Percentiles rank a stretch among this genome's conserved stretches.
phyloP scores from a whole-genome alignment of 1,140 invertebrate genomes.

The Drosophila sp. region DNA sequence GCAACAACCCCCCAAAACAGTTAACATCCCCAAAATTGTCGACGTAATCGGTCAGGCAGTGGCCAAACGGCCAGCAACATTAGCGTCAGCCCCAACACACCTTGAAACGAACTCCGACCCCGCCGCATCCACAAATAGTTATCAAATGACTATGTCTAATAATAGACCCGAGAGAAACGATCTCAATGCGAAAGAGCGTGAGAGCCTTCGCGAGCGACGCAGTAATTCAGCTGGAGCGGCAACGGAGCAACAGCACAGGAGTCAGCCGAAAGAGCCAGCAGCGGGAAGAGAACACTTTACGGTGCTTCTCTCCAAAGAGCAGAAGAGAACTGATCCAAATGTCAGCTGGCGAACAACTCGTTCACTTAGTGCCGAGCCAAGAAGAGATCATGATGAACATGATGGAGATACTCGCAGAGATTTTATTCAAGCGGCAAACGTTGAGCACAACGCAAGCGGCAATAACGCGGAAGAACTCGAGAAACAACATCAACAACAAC shows the following conservation, averaged over 20 bases:
- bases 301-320: neutral
- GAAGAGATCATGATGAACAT: neutral
- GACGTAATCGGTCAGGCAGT: conserved; percentile 57
- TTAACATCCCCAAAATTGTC: conserved; percentile 42
- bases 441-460: conserved; percentile 56
- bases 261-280: conserved; percentile 26
- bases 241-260: conserved; percentile 25
- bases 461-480: conserved; percentile 45
- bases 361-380: conserved; percentile 20
- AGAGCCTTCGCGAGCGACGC: conserved; percentile 32
- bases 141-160: conserved; percentile 83
- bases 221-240: conserved; percentile 72
- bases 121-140: conserved; percentile 78
- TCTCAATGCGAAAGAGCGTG: conserved; percentile 31
- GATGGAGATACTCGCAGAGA: conserved; percentile 26
- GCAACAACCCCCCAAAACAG: conserved; percentile 35
- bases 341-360: conserved; percentile 1
- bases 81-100: conserved; percentile 60
- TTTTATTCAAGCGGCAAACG: conserved; percentile 78
- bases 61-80: conserved; percentile 8
- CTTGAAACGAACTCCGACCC: conserved; percentile 83
- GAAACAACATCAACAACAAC: conserved; percentile 33
- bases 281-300: neutral
- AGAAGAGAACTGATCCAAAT: conserved; percentile 22
- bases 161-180: conserved; percentile 64